phyloP scores from a whole-genome alignment of 2,888 invertebrate genomes.

The Himalopsyche anomala region DNA sequence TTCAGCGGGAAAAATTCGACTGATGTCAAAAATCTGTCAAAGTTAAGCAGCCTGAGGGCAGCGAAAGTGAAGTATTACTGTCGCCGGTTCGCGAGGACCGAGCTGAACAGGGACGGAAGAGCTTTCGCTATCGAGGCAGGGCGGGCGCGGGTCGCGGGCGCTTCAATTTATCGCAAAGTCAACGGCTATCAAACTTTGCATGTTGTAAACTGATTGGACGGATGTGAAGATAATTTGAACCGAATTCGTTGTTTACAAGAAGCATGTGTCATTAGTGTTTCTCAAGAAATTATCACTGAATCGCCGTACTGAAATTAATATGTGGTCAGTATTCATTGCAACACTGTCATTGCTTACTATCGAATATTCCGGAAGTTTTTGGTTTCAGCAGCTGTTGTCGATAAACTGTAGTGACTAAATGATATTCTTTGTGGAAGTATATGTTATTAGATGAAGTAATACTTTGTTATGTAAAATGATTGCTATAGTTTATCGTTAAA shows the following conservation, averaged over 20 bases:
- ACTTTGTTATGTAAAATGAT: no score
- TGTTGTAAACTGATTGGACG: neutral
- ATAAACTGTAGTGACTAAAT: no score
- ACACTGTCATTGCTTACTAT: no score
- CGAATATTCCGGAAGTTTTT: no score
- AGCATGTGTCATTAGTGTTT: no score
- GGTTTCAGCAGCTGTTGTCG: no score
- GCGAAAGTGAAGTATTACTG: conserved; percentile 35
- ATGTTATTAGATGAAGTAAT: no score
- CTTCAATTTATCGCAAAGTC: conserved; percentile 28
- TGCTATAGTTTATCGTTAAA: no score
- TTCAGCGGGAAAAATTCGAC: neutral
- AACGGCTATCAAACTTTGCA: conserved; percentile 32
- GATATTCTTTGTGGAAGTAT: no score
- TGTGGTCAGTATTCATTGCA: no score
- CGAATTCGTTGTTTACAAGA: neutral
- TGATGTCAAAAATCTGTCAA: conserved; percentile 38
- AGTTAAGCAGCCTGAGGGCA: conserved; percentile 27
- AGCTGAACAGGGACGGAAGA: conserved; percentile 3
- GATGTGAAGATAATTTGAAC: neutral
- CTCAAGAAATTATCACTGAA: no score
- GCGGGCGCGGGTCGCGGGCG: conserved; percentile 25
- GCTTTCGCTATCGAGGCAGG: neutral
- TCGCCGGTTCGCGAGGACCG: conserved; percentile 1
- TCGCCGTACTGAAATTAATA: no score